A percentile compares a stretch with the other conserved stretches of the same genome.
These are phyloP conservation scores for Ornithoptera priamus DNA, from an alignment of 2,888 invertebrate genomes.

Conservation along the genomic window DNA sequence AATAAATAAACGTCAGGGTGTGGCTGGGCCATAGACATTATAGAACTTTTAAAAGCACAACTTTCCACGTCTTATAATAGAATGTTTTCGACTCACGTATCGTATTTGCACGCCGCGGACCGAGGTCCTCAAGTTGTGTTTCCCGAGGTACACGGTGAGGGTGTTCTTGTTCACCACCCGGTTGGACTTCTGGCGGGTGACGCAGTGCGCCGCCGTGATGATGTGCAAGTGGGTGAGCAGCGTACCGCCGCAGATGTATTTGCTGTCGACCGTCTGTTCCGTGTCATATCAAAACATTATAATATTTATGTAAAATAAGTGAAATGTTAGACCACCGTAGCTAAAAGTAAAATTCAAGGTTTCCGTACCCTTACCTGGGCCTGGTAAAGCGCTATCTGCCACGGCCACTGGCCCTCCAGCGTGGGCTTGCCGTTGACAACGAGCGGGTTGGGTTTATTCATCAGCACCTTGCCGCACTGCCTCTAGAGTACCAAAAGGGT, in stretches of 20 bases:
- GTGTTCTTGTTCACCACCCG: slow-evolving; percentile 68
- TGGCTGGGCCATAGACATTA: too few relatives aligned
- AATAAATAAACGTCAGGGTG: too few relatives aligned
- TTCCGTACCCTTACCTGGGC: slow-evolving; percentile 60
- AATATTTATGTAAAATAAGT: too few relatives aligned
- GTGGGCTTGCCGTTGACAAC: slow-evolving; percentile 81
- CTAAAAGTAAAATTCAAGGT: too few relatives aligned
- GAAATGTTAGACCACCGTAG: too few relatives aligned
- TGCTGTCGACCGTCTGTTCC: slow-evolving; percentile 70
- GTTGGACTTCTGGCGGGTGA: slow-evolving; percentile 70
- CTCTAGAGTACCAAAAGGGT: slow-evolving; percentile 42
- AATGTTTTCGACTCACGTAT: slow-evolving; percentile 52
- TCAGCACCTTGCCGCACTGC: slow-evolving; percentile 73
- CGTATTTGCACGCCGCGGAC: slow-evolving; percentile 71
- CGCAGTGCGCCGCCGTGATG: slow-evolving; percentile 84
- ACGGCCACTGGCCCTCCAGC: slow-evolving; percentile 83
- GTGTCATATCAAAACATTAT: too few relatives aligned
- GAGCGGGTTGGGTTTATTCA: slow-evolving; percentile 76
- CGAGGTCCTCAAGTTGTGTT: slow-evolving; percentile 72
- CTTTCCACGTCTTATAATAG: too few relatives aligned
- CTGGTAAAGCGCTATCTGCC: slow-evolving; percentile 84
- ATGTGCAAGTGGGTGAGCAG: slow-evolving; percentile 78
- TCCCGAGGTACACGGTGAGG: slow-evolving; percentile 70
- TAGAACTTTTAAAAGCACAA: too few relatives aligned
- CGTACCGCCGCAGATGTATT: slow-evolving; percentile 83